Evolutionary conservation across 2,797 vertebrate genomes (phyloP).

Genomic region (Vireo griseus): DNA sequence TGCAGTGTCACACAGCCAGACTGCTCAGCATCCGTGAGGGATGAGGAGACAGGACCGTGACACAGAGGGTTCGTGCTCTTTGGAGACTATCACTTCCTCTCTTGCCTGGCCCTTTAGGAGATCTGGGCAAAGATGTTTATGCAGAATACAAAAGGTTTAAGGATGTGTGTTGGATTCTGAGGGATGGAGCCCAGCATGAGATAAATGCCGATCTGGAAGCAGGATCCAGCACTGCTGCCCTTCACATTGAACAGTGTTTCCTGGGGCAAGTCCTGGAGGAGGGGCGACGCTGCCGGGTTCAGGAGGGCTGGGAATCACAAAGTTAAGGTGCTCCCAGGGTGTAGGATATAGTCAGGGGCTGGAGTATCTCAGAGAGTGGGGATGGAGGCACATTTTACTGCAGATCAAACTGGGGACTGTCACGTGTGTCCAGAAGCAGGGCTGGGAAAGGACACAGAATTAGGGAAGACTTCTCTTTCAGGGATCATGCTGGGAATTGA

Average conservation of each 20-base stretch:
- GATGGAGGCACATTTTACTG: neutral
- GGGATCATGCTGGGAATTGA: neutral
- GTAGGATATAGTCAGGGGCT: neutral
- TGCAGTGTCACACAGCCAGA: accelerated
- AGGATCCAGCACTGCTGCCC: neutral
- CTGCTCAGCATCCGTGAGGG: neutral
- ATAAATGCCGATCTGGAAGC: neutral
- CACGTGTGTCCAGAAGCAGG: accelerated
- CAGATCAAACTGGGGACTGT: neutral
- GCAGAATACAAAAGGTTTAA: constrained; percentile 1
- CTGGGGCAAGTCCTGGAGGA: neutral
- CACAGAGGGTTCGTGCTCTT: neutral
- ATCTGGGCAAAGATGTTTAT: constrained; percentile 5
- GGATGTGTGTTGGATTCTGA: neutral
- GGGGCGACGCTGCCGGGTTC: neutral
- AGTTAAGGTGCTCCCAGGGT: neutral
- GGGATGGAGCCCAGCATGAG: neutral
- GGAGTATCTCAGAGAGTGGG: neutral
- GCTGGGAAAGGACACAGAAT: neutral
- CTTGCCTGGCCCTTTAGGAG: neutral
- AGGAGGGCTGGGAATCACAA: neutral
- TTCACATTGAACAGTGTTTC: neutral
- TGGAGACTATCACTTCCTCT: neutral
- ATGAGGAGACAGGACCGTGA: neutral
- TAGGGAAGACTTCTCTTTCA: neutral